Base-by-base conservation (phyloP, 2,113 vertebrate genomes). In the Recurvirostra avosetta region DNA sequence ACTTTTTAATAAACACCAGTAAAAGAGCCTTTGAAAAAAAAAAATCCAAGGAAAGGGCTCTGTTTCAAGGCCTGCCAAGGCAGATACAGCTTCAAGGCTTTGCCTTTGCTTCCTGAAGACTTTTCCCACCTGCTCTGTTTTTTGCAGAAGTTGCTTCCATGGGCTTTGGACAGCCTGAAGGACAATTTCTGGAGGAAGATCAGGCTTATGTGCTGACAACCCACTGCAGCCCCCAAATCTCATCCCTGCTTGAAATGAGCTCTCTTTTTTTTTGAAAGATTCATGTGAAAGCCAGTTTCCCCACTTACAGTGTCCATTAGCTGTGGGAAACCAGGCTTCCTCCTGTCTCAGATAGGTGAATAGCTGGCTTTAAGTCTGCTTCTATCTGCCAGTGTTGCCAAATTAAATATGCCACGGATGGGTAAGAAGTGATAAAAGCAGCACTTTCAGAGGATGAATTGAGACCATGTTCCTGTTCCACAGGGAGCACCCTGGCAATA, bases 141-240 rank as follows among this genome's bases (percentile, higher is more conserved):
- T 80, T 79, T 67, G 20, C 63, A 82, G 58, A 41, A 81, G 23
- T 58, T 1, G 0, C 11, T 93, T 91, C 47, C 32, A 15, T 1
- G 8, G 49, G 5, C 8, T 91, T 47, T 92, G 76, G 29, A 30
- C 56, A 59, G 7, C 29, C 29, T 10, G 7, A 91, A 80, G 25
- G 27, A 53, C 4, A 43, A 12, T 56, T 80, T 59, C 32, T 73
- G 41, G 38, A 76, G 30, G 30, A 65, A 70, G 62, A 45, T 38
- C 21, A 73, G n/a, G 7, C 21, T 59, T n/a, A 8, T 26, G 18
- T 55, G 38, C 11, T 68, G 47, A 11, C 11, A 40, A 2, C 3
- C 7, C 17, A 43, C 59, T 6, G 2, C 1, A 0, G 25, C 34
- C 21, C 26, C 27, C 3, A 0, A 26, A 58, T 40, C 1, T 1